A percentile compares a stretch with the other conserved stretches of the same genome.
These are phyloP conservation scores for Drosophila leonis DNA, from an alignment of 2,888 invertebrate species.

Conservation along the genomic window DNA sequence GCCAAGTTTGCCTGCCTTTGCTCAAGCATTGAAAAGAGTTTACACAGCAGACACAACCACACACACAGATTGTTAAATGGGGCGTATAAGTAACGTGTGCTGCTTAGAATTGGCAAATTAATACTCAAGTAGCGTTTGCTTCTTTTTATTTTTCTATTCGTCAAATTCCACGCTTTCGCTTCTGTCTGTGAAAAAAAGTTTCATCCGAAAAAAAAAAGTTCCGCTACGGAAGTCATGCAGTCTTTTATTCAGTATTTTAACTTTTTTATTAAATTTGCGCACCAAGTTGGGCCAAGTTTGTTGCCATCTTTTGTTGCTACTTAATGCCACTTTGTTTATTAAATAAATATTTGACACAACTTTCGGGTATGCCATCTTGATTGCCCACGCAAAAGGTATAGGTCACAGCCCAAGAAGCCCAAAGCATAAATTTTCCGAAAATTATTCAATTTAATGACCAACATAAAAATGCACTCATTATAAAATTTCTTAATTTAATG, in stretches of 20 bases:
- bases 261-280: slow-evolving; percentile 70
- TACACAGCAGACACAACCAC: slow-evolving; percentile 31
- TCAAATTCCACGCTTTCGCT: slow-evolving; percentile 12
- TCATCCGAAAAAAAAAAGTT: slow-evolving; percentile 46
- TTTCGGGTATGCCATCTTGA: slow-evolving; percentile 49
- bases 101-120: slow-evolving; percentile 65
- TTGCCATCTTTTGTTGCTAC: slow-evolving; percentile 41
- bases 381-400: slow-evolving; percentile 37
- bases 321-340: slow-evolving; percentile 71
- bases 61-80: slow-evolving; percentile 61
- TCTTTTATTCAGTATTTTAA: slow-evolving; percentile 60
- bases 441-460: slow-evolving; percentile 36
- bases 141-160: slow-evolving; percentile 26
- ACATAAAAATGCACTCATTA: slow-evolving; percentile 35
- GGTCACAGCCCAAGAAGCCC: slow-evolving; percentile 18
- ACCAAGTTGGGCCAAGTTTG: slow-evolving; percentile 51
- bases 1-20: slow-evolving; percentile 10
- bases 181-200: slow-evolving; percentile 32
- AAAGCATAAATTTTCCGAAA: slow-evolving; percentile 22
- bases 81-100: slow-evolving; percentile 69
- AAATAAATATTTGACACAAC: slow-evolving; percentile 74
- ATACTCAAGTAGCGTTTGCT: slow-evolving; percentile 43
- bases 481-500: slow-evolving; percentile 34
- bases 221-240: slow-evolving; percentile 13
- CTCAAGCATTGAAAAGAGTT: slow-evolving; percentile 51